Conservation (phyloP, 2,888 invertebrate species). For the Acrobasis suavella region DNA sequence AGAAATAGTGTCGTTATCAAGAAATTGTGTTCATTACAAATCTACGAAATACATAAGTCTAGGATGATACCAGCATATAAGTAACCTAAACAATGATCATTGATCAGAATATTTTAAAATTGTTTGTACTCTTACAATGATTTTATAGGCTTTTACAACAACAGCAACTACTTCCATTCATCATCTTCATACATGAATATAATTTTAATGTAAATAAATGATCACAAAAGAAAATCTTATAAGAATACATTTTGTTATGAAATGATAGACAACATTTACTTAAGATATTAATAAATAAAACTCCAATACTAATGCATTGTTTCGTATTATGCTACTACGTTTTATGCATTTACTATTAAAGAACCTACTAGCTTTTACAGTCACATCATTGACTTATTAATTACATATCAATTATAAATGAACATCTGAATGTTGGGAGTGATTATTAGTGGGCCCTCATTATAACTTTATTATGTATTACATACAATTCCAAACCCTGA, state of each 20-base stretch:
- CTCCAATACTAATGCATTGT: conserved; percentile 6
- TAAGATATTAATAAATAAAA: conserved; percentile 9
- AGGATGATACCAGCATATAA: conserved; percentile 9
- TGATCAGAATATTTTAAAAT: conserved; percentile 19
- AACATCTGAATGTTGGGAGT: neutral
- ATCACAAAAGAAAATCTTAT: neutral
- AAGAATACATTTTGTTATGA: conserved; percentile 13
- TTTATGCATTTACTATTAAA: conserved; percentile 14
- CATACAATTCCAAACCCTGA: too few relatives aligned
- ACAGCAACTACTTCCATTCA: conserved; percentile 5
- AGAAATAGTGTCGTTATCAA: conserved; percentile 14
- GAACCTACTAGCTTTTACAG: conserved; percentile 3
- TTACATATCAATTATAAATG: neutral
- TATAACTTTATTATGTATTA: too few relatives aligned
- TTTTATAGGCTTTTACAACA: conserved; percentile 4
- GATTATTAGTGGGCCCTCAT: too few relatives aligned
- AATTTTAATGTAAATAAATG: neutral
- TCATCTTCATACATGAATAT: neutral
- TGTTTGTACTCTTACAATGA: conserved; percentile 20
- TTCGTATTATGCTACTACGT: conserved; percentile 9
- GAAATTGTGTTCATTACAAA: conserved; percentile 18
- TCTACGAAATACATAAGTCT: conserved; percentile 13
- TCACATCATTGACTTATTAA: conserved; percentile 6
- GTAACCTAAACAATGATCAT: conserved; percentile 16
- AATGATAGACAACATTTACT: neutral